phyloP scores from a whole-genome alignment of 2,888 invertebrate genomes.

The Lissonota sp. region DNA sequence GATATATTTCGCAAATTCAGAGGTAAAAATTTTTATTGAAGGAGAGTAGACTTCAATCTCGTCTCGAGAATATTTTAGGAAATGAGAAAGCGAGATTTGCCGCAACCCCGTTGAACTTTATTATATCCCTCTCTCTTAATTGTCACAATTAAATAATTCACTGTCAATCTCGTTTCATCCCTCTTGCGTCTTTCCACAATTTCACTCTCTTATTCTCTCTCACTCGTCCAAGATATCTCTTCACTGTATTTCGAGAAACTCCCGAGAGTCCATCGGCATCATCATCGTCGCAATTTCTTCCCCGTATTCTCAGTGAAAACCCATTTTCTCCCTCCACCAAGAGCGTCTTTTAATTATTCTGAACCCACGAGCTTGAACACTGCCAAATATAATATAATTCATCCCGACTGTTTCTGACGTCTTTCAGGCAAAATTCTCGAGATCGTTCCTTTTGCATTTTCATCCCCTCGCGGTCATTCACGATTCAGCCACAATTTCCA shows the following conservation, averaged over 20 bases:
- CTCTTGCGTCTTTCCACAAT: slow-evolving; percentile 67
- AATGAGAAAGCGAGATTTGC: slow-evolving; percentile 51
- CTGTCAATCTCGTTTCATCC: slow-evolving; percentile 81
- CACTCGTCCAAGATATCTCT: not conserved
- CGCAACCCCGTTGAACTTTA: slow-evolving; percentile 34
- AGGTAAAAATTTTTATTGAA: not conserved
- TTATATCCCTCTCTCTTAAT: slow-evolving; percentile 72
- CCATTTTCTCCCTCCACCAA: slow-evolving; percentile 42
- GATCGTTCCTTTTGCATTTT: slow-evolving; percentile 15
- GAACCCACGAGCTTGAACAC: slow-evolving; percentile 67
- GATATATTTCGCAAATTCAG: too few relatives aligned
- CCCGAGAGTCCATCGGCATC: slow-evolving; percentile 43
- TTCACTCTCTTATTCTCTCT: slow-evolving; percentile 53
- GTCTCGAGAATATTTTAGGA: slow-evolving; percentile 9
- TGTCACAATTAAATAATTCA: slow-evolving; percentile 82
- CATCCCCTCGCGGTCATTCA: not conserved
- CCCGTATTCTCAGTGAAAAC: slow-evolving; percentile 24
- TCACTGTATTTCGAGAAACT: slow-evolving; percentile 25
- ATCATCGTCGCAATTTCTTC: slow-evolving; percentile 39
- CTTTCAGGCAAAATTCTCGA: slow-evolving; percentile 65
- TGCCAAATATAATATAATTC: slow-evolving; percentile 81
- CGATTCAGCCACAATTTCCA: not conserved
- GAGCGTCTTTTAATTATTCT: slow-evolving; percentile 80
- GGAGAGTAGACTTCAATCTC: slow-evolving; percentile 19
- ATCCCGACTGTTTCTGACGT: slow-evolving; percentile 77